Evolutionary conservation across 1,140 invertebrate species (phyloP).

Genomic region (Heliconius nattereri): DNA sequence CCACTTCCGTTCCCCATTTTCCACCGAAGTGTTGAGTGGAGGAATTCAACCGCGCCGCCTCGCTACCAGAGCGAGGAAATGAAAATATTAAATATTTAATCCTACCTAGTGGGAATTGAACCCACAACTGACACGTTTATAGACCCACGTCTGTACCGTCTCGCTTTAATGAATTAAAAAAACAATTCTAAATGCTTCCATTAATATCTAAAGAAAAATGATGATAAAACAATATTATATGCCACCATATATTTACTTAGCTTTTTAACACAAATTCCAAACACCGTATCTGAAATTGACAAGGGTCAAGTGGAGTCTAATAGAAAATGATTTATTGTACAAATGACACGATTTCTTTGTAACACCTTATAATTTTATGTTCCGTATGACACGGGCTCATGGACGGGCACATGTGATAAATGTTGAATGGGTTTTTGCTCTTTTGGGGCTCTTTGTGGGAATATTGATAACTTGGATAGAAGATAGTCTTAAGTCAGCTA

Average conservation of each 20-base stretch:
- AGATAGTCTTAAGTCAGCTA: neutral
- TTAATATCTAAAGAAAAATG: neutral
- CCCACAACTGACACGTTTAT: too few species aligned
- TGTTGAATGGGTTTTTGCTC: neutral
- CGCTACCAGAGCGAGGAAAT: too few species aligned
- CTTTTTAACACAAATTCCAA: neutral
- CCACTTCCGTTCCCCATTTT: too few species aligned
- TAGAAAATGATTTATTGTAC: slow-evolving; percentile 35
- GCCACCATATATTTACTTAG: neutral
- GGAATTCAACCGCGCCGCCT: too few species aligned
- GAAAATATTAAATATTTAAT: too few species aligned
- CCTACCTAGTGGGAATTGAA: too few species aligned
- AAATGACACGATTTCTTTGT: slow-evolving; percentile 23
- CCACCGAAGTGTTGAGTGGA: too few species aligned
- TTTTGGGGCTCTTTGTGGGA: neutral
- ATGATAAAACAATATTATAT: neutral
- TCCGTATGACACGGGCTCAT: neutral
- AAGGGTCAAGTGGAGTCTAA: slow-evolving; percentile 29
- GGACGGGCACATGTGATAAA: slow-evolving; percentile 7
- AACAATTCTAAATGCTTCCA: too few species aligned
- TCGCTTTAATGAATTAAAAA: too few species aligned
- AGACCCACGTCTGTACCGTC: too few species aligned
- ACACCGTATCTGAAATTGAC: slow-evolving; percentile 8
- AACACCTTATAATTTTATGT: slow-evolving; percentile 31
- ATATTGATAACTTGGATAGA: neutral